Evolutionary conservation across 1,140 invertebrate genomes (phyloP), one percentile per base, ranked within the genome.

Genomic region (Drosophila nikananu): DNA sequence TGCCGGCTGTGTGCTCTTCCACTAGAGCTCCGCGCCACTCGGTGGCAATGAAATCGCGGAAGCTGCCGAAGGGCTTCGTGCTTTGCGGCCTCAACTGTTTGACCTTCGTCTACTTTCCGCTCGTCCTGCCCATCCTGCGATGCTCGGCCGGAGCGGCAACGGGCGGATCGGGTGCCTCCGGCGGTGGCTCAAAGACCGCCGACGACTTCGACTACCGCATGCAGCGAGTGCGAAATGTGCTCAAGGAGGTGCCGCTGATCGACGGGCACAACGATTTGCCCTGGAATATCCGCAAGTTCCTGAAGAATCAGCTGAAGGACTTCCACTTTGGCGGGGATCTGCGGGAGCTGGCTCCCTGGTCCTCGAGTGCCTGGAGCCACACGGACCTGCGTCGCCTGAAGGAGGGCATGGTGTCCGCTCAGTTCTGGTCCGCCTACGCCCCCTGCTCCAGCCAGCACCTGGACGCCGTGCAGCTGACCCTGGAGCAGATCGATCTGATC

Each of bases 361-460:
- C 96, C 8, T 95, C 95, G 64, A 96, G 96, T 80, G 95, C 95
- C 62, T 97, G 96, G 95, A 97, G 96, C 7, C 96, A 97, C 75
- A 97, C 96, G 0, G 96, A 97, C 81, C 93, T 97, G 42, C 95
- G 95, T 0, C 93, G 96, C n/a, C 92, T 97, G 44, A 94, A 95
- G 30, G 94, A 95, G 70, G 96, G 96, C 55, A 96, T 96, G 95
- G 96, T 97, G 49, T 95, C 96, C n/a, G 96, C 83, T 4, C 94
- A 98, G 97, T 97, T 98, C 93, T 98, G 97, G 97, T 97, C 96
- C 42, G 96, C 96, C 54, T 98, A 97, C 94, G 96, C 97, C 48
- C 96, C 96, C 7, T 98, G 97, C 93, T 95, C 96, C 60, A 95
- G 96, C n/a, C 97, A 97, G 89, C 95, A 97, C 91, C 95, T 96